A percentile compares a stretch with the other conserved stretches of the same genome.
These are phyloP conservation scores for Drosophila leontia DNA, from an alignment of 1,140 invertebrate species.

Conservation along the genomic window DNA sequence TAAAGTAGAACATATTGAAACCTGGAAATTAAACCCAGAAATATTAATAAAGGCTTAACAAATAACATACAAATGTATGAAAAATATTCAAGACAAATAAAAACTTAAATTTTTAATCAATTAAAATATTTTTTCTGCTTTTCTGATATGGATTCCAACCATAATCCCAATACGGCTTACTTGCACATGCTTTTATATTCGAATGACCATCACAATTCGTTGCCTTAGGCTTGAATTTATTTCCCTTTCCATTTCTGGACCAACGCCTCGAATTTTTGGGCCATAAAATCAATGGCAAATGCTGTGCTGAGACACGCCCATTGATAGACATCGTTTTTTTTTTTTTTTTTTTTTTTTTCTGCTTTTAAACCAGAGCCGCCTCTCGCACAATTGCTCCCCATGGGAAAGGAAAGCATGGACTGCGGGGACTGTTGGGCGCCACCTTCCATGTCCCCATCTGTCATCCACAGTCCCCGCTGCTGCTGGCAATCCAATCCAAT, in stretches of 20 bases:
- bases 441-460: slow-evolving; percentile 43
- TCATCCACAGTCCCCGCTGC: slow-evolving; percentile 51
- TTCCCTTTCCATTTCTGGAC: slow-evolving; percentile 9
- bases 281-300: slow-evolving; percentile 66
- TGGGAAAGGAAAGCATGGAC: slow-evolving; percentile 10
- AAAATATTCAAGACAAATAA: no score
- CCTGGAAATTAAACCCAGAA: no score
- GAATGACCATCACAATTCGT: slow-evolving; percentile 29
- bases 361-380: slow-evolving; percentile 20
- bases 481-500: slow-evolving; percentile 33
- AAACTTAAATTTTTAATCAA: slow-evolving; percentile 1
- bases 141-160: not conserved
- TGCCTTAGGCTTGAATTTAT: slow-evolving; percentile 13
- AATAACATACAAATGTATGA: not conserved
- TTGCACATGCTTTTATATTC: slow-evolving; percentile 13
- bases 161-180: slow-evolving; percentile 20
- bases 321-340: slow-evolving; percentile 36
- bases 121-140: not conserved
- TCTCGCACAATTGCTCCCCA: slow-evolving; percentile 44
- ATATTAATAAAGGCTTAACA: not conserved
- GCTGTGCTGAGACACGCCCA: slow-evolving; percentile 41
- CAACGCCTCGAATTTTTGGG: slow-evolving; percentile 32
- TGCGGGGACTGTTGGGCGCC: slow-evolving; percentile 3
- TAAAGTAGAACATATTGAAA: not conserved
- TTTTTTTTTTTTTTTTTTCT: slow-evolving; percentile 4